phyloP scores from a whole-genome alignment of 1,140 invertebrate genomes.

The Rhagoletis zephyria region DNA sequence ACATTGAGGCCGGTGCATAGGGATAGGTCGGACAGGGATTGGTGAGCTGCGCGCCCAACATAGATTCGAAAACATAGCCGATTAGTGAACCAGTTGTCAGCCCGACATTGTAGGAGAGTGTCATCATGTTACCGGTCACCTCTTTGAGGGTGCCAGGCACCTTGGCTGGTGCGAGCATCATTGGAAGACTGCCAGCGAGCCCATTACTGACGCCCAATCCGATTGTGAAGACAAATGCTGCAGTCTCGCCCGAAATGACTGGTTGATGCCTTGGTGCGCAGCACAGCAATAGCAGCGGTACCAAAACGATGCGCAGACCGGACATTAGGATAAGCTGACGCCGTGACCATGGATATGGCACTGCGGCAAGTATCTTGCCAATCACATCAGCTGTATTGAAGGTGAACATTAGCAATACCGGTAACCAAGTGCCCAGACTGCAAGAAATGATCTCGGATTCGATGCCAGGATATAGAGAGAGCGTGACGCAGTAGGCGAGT shows the following conservation, averaged over 20 bases:
- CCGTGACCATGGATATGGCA: conserved; percentile 86
- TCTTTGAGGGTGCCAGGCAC: conserved; percentile 85
- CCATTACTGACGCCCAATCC: conserved; percentile 89
- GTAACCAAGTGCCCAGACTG: conserved; percentile 89
- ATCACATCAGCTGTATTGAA: conserved; percentile 90
- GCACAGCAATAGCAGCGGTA: conserved; percentile 86
- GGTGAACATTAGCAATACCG: conserved; percentile 89
- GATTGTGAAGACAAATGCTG: conserved; percentile 79
- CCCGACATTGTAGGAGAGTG: conserved; percentile 88
- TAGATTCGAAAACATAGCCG: conserved; percentile 85
- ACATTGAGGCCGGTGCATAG: conserved; percentile 61
- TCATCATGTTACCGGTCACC: conserved; percentile 93
- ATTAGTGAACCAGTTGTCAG: conserved; percentile 86
- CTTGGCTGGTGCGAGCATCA: conserved; percentile 89
- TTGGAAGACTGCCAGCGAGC: conserved; percentile 89
- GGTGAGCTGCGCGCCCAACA: conserved; percentile 78
- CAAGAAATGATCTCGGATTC: conserved; percentile 90
- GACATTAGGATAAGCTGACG: conserved; percentile 83
- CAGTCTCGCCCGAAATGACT: conserved; percentile 80
- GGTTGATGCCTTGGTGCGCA: conserved; percentile 83
- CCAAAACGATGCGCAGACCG: conserved; percentile 80
- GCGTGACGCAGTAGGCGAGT: conserved; percentile 88
- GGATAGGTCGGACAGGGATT: conserved; percentile 72
- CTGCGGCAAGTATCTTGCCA: conserved; percentile 87
- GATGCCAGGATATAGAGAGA: conserved; percentile 91